A percentile compares a stretch with the other conserved stretches of the same genome.
Evolutionary conservation across 2,888 invertebrate species (phyloP).

Genomic region (Drosophila demipolita): DNA sequence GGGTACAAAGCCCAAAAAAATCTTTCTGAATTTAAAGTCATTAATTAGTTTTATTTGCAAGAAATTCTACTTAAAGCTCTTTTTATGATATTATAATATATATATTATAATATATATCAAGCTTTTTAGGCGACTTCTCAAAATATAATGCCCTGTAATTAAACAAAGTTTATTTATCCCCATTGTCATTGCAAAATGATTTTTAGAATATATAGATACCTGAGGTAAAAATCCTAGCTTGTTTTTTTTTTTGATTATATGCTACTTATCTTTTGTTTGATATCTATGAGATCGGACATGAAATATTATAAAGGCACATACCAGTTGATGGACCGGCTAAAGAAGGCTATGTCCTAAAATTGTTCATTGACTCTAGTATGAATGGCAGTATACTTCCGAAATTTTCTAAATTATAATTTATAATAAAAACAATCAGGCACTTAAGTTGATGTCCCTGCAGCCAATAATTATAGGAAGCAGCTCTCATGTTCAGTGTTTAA

Average conservation of each 20-base stretch:
- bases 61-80: not conserved
- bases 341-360: not conserved
- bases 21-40: not conserved
- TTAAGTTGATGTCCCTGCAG: not conserved
- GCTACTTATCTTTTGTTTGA: not conserved
- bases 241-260: not conserved
- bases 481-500: not conserved
- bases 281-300: not conserved
- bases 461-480: not conserved
- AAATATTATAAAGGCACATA: not conserved
- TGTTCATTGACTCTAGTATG: not conserved
- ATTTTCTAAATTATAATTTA: not conserved
- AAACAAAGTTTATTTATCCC: not conserved
- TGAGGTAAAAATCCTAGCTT: not conserved
- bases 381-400: not conserved
- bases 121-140: not conserved
- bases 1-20: not conserved
- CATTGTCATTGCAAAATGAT: not conserved
- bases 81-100: not conserved
- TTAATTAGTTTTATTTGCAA: not conserved
- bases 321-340: not conserved
- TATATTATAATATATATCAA: not conserved
- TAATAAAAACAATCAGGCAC: slow-evolving; percentile 1
- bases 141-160: not conserved
- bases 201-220: not conserved